A percentile compares a stretch with the other conserved stretches of the same genome.
phyloP scores from a whole-genome alignment of 2,797 vertebrate species.

The Triplophysa yarkandensis region DNA sequence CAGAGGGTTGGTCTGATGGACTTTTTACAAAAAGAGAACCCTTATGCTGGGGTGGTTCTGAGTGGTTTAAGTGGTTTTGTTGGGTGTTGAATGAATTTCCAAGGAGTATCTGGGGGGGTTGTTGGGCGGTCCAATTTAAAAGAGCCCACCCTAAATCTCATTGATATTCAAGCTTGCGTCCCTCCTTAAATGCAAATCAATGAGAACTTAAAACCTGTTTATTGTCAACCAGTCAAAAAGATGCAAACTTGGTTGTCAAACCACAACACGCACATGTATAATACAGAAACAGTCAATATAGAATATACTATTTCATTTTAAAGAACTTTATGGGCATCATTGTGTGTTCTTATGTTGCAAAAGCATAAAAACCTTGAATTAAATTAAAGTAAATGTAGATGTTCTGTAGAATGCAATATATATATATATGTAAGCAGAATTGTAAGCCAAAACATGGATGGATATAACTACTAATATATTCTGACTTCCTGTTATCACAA shows the following conservation, averaged over 20 bases:
- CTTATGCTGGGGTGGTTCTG: not conserved
- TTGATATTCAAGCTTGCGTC: not conserved
- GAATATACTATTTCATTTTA: too few species aligned
- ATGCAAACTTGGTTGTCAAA: not conserved
- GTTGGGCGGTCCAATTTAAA: not conserved
- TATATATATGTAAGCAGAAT: too few species aligned
- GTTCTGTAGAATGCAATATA: too few species aligned
- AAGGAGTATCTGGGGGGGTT: not conserved
- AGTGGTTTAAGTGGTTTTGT: not conserved
- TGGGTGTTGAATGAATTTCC: not conserved
- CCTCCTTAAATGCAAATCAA: not conserved
- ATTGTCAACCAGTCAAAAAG: not conserved
- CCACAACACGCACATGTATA: not conserved
- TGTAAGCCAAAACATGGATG: too few species aligned
- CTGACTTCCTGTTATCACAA: slow-evolving; percentile 36
- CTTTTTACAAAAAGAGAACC: too few species aligned
- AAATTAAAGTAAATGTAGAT: too few species aligned
- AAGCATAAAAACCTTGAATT: too few species aligned
- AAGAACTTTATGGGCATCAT: too few species aligned
- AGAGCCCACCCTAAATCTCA: not conserved
- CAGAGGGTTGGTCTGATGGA: not conserved
- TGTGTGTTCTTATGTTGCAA: too few species aligned
- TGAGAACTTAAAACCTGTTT: slow-evolving; percentile 1
- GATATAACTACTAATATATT: too few species aligned
- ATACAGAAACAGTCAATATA: not conserved